These are phyloP conservation scores for Eucidaris tribuloides DNA, from an alignment of 35 echinoderm and acorn worm genomes.

Conservation along the genomic window DNA sequence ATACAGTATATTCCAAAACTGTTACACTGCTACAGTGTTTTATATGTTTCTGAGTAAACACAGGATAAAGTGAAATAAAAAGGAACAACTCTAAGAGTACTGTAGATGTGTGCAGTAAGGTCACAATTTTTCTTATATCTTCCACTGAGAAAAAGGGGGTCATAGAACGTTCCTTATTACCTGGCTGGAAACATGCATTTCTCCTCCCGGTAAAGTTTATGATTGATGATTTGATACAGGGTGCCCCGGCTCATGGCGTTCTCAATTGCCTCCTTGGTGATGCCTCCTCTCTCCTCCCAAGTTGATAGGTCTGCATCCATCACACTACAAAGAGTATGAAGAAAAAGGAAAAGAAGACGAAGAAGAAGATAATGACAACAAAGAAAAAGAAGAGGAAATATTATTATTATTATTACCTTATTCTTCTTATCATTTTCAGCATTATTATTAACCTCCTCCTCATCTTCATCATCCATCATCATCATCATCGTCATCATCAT, in stretches of 20 bases:
- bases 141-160: too few relatives aligned
- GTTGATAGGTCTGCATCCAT: slow-evolving; percentile 63
- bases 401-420: background rate
- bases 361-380: background rate
- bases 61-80: too few relatives aligned
- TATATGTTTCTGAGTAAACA: too few relatives aligned
- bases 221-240: slow-evolving; percentile 98
- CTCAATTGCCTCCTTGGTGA: slow-evolving; percentile 53
- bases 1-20: too few relatives aligned
- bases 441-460: background rate
- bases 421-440: background rate
- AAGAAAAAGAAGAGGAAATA: background rate
- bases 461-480: background rate
- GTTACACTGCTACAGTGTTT: too few relatives aligned
- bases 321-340: slow-evolving; percentile 39
- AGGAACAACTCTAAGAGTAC: too few relatives aligned
- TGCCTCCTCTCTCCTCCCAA: slow-evolving; percentile 89
- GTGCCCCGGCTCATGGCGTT: slow-evolving; percentile 45
- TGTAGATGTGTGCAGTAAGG: too few relatives aligned
- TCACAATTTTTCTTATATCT: too few relatives aligned
- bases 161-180: slow-evolving; percentile 39
- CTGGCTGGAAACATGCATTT: slow-evolving; percentile 98
- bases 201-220: slow-evolving; percentile 76
- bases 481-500: background rate
- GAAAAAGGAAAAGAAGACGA: background rate